phyloP scores from a whole-genome alignment of 2,113 vertebrate species.

The Peromyscus polionotus region DNA sequence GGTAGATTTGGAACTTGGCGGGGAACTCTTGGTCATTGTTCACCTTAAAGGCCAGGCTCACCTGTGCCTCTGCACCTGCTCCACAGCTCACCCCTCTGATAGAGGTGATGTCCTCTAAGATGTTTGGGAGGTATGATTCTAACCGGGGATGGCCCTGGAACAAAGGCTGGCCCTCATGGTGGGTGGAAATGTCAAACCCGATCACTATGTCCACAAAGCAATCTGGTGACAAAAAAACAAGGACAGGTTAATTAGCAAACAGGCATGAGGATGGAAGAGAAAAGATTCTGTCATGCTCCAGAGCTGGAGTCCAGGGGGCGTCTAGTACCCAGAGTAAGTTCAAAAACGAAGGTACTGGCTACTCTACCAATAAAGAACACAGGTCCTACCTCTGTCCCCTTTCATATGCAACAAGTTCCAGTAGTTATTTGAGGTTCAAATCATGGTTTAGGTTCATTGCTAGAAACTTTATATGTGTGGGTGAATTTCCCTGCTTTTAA shows the following conservation, averaged over 20 bases:
- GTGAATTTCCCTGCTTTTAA: not conserved
- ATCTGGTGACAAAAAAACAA: constrained; percentile 63
- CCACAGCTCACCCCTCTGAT: constrained; percentile 80
- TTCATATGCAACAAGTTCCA: not conserved
- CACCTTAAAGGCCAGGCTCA: constrained; percentile 82
- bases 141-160: constrained; percentile 79
- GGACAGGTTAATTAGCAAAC: constrained; percentile 17
- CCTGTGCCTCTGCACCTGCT: constrained; percentile 70
- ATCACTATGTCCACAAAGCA: constrained; percentile 84
- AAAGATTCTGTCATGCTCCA: not conserved
- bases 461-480: not conserved
- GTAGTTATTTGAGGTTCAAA: not conserved
- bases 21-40: constrained; percentile 58
- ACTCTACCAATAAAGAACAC: not conserved
- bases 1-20: constrained; percentile 80
- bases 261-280: not conserved
- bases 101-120: constrained; percentile 79
- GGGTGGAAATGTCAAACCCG: constrained; percentile 84
- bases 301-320: not conserved
- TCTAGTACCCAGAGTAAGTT: not conserved
- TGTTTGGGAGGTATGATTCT: constrained; percentile 72
- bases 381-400: not conserved
- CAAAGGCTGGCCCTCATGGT: constrained; percentile 63
- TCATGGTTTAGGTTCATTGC: not conserved
- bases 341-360: not conserved